A percentile compares a stretch with the other conserved stretches of the same genome.
Conservation (phyloP, 2,888 invertebrate species). For the Euclidia mi region DNA sequence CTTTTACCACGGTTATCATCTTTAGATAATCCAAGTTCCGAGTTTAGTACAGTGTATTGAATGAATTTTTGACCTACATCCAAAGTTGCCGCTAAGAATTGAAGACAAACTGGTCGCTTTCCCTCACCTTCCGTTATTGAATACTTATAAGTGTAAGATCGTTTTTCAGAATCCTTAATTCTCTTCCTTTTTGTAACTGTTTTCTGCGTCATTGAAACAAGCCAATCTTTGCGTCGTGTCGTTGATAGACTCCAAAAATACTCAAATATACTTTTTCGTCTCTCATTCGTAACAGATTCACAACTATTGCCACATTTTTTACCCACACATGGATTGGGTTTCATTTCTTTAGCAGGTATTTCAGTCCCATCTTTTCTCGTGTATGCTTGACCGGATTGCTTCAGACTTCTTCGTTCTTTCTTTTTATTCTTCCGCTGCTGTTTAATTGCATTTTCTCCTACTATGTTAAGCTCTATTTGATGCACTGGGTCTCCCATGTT, state of each 20-base stretch:
- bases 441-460: too few species aligned
- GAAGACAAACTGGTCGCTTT: constrained; percentile 13
- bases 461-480: too few species aligned
- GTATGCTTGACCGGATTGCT: too few species aligned
- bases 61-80: constrained; percentile 11
- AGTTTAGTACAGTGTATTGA: constrained; percentile 16
- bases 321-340: neutral
- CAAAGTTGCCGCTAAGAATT: constrained; percentile 22
- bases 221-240: too few species aligned
- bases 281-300: neutral
- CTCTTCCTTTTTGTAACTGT: constrained; percentile 7
- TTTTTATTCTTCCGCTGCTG: too few species aligned
- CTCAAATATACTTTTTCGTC: neutral
- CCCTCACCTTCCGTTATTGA: constrained; percentile 23
- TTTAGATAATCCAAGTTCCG: constrained; percentile 12
- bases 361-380: too few species aligned
- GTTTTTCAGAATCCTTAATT: constrained; percentile 1
- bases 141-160: constrained; percentile 9
- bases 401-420: too few species aligned
- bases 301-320: constrained; percentile 2
- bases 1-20: constrained; percentile 3
- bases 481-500: too few species aligned
- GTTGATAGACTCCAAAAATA: neutral
- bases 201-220: constrained; percentile 4
- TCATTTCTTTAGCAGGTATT: neutral